Evolutionary conservation across 2,797 vertebrate species (phyloP).

Genomic region (Brachyrhaphis roseni): DNA sequence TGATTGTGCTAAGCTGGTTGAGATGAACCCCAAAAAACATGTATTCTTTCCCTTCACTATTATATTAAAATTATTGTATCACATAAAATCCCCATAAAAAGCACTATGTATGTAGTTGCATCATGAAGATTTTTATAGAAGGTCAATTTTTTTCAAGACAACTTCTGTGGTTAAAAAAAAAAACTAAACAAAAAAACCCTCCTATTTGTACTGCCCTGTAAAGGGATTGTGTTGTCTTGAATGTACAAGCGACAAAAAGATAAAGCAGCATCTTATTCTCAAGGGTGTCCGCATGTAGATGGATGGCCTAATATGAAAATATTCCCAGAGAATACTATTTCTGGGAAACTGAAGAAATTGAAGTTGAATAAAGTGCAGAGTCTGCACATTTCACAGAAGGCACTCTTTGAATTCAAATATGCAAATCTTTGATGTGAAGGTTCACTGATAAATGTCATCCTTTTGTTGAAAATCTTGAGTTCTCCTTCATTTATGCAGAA

Average conservation of each 20-base stretch:
- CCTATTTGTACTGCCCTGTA: neutral
- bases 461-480: constrained; percentile 34
- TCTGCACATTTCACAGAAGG: constrained; percentile 18
- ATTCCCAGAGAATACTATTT: constrained; percentile 9
- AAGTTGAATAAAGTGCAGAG: constrained; percentile 40
- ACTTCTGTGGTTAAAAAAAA: neutral
- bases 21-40: neutral
- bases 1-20: neutral
- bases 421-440: constrained; percentile 39
- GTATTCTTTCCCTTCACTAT: neutral
- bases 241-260: constrained; percentile 6
- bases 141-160: too few species aligned
- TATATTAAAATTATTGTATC: neutral
- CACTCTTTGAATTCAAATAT: constrained; percentile 50
- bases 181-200: neutral
- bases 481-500: constrained; percentile 36
- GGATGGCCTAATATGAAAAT: constrained; percentile 36
- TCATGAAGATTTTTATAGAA: neutral
- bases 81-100: neutral
- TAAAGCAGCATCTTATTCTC: constrained; percentile 9
- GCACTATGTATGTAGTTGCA: neutral
- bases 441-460: constrained; percentile 38
- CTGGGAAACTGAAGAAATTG: neutral
- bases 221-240: neutral
- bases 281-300: constrained; percentile 22